These are phyloP conservation scores for Nephila pilipes DNA, from an alignment of 1,140 invertebrate species.

Conservation along the genomic window DNA sequence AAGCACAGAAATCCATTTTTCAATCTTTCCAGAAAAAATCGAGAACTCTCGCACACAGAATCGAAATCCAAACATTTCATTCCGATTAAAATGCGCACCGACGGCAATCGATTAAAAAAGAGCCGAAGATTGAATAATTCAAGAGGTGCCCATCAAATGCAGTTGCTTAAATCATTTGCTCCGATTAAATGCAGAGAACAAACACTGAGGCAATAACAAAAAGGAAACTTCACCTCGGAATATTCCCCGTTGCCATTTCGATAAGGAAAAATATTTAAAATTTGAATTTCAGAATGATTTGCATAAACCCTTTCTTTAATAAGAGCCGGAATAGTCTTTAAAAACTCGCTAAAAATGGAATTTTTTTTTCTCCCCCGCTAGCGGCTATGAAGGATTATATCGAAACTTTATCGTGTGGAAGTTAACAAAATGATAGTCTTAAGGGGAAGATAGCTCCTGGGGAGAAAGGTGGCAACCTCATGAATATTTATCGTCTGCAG, in stretches of 20 bases:
- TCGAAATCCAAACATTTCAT: too few species aligned
- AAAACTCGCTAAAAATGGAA: background rate
- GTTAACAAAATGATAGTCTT: conserved; percentile 12
- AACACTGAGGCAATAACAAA: background rate
- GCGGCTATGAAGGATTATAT: background rate
- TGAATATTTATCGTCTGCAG: conserved; percentile 17
- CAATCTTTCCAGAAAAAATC: too few species aligned
- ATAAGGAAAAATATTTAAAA: background rate
- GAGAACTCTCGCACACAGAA: too few species aligned
- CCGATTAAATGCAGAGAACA: background rate
- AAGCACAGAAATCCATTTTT: too few species aligned
- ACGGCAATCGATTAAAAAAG: too few species aligned
- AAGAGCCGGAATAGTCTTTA: background rate
- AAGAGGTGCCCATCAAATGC: background rate
- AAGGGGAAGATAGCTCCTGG: background rate
- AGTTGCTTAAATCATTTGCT: background rate
- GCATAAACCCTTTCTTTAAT: background rate
- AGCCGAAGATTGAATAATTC: background rate
- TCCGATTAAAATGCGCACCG: too few species aligned
- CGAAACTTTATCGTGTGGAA: background rate
- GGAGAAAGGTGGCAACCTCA: background rate
- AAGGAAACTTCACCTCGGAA: background rate
- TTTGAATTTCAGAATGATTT: background rate
- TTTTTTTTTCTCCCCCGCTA: background rate
- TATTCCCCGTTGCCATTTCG: background rate